Evolutionary conservation across 2,888 invertebrate species (phyloP).

Genomic region (Melieria omissa): DNA sequence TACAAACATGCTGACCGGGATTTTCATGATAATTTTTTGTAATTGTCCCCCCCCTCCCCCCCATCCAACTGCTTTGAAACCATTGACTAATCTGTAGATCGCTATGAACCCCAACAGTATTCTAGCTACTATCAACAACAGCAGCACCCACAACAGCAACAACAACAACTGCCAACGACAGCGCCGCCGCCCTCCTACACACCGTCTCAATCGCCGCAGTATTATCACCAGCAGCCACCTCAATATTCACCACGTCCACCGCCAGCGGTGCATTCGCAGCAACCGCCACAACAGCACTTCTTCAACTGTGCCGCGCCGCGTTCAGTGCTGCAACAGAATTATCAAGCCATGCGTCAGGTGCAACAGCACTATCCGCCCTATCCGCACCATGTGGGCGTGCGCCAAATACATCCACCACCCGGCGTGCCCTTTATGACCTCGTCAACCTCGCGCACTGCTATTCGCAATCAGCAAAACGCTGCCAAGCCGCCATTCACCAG

Average conservation of each 20-base stretch:
- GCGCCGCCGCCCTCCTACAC: constrained; percentile 46
- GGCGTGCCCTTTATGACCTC: constrained; percentile 55
- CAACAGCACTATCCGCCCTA: constrained; percentile 67
- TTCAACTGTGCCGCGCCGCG: constrained; percentile 67
- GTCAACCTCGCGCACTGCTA: not conserved
- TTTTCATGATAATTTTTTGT: constrained; percentile 16
- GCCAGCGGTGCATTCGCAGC: constrained; percentile 21
- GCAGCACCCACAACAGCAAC: constrained; percentile 35
- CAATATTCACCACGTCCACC: constrained; percentile 37
- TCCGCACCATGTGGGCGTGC: constrained; percentile 66
- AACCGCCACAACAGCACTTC: constrained; percentile 53
- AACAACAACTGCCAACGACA: constrained; percentile 10
- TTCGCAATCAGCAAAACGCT: constrained; percentile 26
- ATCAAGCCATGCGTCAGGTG: constrained; percentile 66
- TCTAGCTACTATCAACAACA: constrained; percentile 35
- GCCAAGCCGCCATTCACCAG: constrained; percentile 33
- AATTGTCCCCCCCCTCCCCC: not conserved
- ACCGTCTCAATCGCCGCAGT: constrained; percentile 34
- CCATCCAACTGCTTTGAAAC: constrained; percentile 19
- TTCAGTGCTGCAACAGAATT: constrained; percentile 65
- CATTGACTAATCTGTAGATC: constrained; percentile 55
- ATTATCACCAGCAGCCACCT: constrained; percentile 17
- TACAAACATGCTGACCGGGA: constrained; percentile 48
- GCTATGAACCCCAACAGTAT: constrained; percentile 50
- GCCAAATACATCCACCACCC: constrained; percentile 61